A percentile compares a stretch with the other conserved stretches of the same genome.
Evolutionary conservation across 2,888 invertebrate species (phyloP).

Genomic region (Neria commutata): DNA sequence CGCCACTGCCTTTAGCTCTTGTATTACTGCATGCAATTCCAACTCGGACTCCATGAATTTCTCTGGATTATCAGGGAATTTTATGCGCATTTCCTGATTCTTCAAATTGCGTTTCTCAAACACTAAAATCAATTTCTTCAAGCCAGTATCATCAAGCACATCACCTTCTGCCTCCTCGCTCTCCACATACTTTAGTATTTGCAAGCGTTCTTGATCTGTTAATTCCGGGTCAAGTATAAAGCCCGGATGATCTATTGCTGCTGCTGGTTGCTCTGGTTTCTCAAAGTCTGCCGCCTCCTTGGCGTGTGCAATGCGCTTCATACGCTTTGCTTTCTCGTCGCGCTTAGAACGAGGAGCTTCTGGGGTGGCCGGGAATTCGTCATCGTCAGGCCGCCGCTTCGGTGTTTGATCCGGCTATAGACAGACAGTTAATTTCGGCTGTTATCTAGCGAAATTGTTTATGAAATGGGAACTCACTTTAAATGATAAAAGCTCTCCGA

Average conservation of each 20-base stretch:
- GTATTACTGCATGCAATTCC: slow-evolving; percentile 86
- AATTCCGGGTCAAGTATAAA: slow-evolving; percentile 61
- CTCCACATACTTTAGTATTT: slow-evolving; percentile 83
- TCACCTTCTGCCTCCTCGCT: slow-evolving; percentile 84
- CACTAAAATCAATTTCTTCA: slow-evolving; percentile 86
- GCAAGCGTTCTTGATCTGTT: slow-evolving; percentile 76
- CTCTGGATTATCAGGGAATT: slow-evolving; percentile 95
- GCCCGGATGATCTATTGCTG: slow-evolving; percentile 4
- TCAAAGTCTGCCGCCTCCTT: slow-evolving; percentile 63
- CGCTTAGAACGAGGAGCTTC: slow-evolving; percentile 33
- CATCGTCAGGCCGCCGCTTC: slow-evolving; percentile 67
- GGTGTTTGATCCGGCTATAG: slow-evolving; percentile 81
- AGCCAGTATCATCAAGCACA: slow-evolving; percentile 81
- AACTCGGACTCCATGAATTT: slow-evolving; percentile 99
- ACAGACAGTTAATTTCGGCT: slow-evolving; percentile 30
- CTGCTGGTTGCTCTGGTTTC: slow-evolving; percentile 46
- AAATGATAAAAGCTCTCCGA: slow-evolving; percentile 67
- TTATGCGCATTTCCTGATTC: slow-evolving; percentile 98
- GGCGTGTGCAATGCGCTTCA: slow-evolving; percentile 67
- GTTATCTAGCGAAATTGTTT: not conserved
- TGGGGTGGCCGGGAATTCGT: slow-evolving; percentile 69
- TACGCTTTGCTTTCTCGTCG: slow-evolving; percentile 68
- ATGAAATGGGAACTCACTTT: slow-evolving; percentile 59
- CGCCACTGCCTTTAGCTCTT: slow-evolving; percentile 89
- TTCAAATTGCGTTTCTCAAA: slow-evolving; percentile 94